Conservation (phyloP, 30 jellyfish, hydroid and myxozoan genomes). For the Mastigias papua region DNA sequence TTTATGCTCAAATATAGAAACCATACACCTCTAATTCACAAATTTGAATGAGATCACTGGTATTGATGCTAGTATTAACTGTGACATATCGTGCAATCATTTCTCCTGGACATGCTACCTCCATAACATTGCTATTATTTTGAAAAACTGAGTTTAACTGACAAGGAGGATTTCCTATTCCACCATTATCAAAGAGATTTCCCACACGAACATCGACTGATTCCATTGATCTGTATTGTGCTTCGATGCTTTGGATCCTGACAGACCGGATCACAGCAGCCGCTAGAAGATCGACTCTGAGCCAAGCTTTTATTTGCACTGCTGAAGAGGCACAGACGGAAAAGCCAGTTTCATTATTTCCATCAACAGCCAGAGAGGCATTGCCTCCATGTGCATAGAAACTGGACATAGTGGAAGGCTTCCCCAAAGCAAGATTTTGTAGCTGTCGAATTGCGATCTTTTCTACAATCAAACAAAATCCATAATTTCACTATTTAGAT, state of each 20-base stretch:
- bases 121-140: background rate
- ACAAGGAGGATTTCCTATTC: slow-evolving; percentile 17
- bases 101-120: background rate
- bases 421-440: slow-evolving; percentile 10
- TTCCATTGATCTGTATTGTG: background rate
- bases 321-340: background rate
- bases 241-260: background rate
- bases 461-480: background rate
- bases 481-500: background rate
- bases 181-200: slow-evolving; percentile 5
- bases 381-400: background rate
- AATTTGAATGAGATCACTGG: background rate
- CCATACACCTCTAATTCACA: slow-evolving; percentile 33
- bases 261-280: background rate
- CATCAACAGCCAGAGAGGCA: slow-evolving; percentile 19
- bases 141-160: background rate
- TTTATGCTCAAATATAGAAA: background rate
- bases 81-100: slow-evolving; percentile 9
- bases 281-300: slow-evolving; percentile 7
- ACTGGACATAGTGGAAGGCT: background rate
- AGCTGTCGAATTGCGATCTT: background rate
- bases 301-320: background rate
- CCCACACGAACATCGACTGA: slow-evolving; percentile 14
- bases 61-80: background rate
- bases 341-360: background rate